phyloP scores from a whole-genome alignment of 2,797 vertebrate species.

The Setipinna tenuifilis region DNA sequence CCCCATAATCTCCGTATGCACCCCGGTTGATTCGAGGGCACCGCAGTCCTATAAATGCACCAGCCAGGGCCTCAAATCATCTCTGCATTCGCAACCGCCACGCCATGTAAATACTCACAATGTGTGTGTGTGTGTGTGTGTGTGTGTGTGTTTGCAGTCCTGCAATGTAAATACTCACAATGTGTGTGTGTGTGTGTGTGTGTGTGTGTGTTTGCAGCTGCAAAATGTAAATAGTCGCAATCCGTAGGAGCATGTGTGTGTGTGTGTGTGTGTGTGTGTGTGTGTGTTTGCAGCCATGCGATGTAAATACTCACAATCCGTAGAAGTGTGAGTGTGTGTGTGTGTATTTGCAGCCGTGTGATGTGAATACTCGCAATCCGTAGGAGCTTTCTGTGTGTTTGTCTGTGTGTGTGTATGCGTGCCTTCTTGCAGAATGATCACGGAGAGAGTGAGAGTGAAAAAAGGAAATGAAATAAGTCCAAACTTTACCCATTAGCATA shows the following conservation, averaged over 20 bases:
- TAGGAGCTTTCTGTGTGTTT: too few species aligned
- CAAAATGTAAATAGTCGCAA: background rate
- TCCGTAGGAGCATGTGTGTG: background rate
- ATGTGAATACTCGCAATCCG: too few species aligned
- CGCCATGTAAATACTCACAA: too few species aligned
- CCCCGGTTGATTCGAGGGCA: slow-evolving; percentile 53
- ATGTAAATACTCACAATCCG: slow-evolving; percentile 15
- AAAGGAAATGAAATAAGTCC: background rate
- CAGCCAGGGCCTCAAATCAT: slow-evolving; percentile 41
- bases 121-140: slow-evolving; percentile 27
- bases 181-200: background rate
- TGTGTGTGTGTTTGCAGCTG: background rate
- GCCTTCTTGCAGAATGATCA: background rate
- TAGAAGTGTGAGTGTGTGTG: background rate
- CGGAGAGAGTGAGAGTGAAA: background rate
- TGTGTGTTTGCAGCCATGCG: slow-evolving; percentile 38
- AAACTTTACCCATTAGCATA: slow-evolving; percentile 37
- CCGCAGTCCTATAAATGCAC: slow-evolving; percentile 61
- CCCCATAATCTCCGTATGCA: too few species aligned
- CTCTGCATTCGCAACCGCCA: too few species aligned
- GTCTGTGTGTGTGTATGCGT: too few species aligned
- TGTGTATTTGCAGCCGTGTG: too few species aligned
- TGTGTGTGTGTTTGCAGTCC: slow-evolving; percentile 36
- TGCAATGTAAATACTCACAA: too few species aligned
- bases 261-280: too few species aligned